Base-by-base conservation (phyloP, 2,888 invertebrate species). In the Oligia fasciuncula region DNA sequence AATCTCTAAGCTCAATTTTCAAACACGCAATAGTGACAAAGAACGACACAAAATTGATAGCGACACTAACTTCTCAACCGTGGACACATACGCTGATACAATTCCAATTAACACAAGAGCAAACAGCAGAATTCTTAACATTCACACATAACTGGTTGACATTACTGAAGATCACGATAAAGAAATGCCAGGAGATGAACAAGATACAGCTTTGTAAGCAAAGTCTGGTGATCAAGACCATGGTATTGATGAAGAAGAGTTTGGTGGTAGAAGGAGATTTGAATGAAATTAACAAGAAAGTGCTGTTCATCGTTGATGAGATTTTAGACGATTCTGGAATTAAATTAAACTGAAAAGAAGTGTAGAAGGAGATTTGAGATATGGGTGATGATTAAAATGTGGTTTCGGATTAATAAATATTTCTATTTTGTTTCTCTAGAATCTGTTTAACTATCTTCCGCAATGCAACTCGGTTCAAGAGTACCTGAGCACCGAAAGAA, bases 11-110 rank as follows among this genome's bases (percentile, higher is more conserved):
- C 72, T 91, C 96, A 0, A 93, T 97, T 62, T 96, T 95, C 88
- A 95, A 95, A 90, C 93, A 96, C 86, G 95, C 96, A 1, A 93
- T 96, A 19, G 88, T 93, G 0, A 89, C 92, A 3, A 95, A 94
- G 86, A 94, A 94, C 77, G 96, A 96, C 75, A 88, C 94, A 1
- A 94, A 93, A 73, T 78, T 97, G 6, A 93, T 95, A 0, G 93
- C 94, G 1, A 93, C 90, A 3, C 89, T 96, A 0, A 95, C 96
- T 2, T 94, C 95, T 0, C 96, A 97, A 85, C 95, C 96, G 0
- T 96, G 96, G 96, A 96, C 95, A 0, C 94, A 95, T 86, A 93
- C 92, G 0, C 88, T 97, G 3, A 92, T 96, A 88, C 93, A 95
- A 76, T 97, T 96, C 84, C 96, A 96, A 92, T 84, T 96, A n/a